Percentiles rank a stretch among this genome's conserved stretches.
phyloP scores from a whole-genome alignment of 2,888 invertebrate genomes.

The Elgonia sp. region DNA sequence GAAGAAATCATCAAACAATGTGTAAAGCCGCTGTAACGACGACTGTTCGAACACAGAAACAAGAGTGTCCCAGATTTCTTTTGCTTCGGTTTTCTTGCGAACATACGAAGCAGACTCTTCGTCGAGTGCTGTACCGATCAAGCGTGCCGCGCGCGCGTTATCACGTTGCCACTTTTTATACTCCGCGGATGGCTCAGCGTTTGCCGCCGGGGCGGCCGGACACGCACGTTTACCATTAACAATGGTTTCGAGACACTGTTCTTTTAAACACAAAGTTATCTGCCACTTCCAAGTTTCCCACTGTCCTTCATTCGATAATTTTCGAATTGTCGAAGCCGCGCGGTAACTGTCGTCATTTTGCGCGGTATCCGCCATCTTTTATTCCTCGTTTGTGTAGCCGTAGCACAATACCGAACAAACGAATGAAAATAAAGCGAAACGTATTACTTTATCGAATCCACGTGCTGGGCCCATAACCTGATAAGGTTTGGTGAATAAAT shows the following conservation, averaged over 20 bases:
- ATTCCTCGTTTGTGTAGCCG: background rate
- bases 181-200: conserved; percentile 72
- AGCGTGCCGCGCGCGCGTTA: conserved; percentile 73
- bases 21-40: conserved; percentile 76
- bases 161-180: conserved; percentile 75
- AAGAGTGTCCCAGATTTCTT: conserved; percentile 76
- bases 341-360: conserved; percentile 6
- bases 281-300: conserved; percentile 79
- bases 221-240: conserved; percentile 74
- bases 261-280: conserved; percentile 77
- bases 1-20: conserved; percentile 75
- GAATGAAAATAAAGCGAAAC: too few species aligned
- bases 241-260: conserved; percentile 76
- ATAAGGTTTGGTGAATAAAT: too few species aligned
- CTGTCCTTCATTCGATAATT: conserved; percentile 72
- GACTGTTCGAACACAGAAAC: conserved; percentile 76
- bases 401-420: background rate
- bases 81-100: conserved; percentile 75
- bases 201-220: conserved; percentile 63
- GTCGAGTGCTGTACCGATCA: conserved; percentile 76
- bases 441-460: too few species aligned
- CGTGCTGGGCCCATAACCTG: background rate
- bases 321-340: conserved; percentile 57
- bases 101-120: conserved; percentile 75
- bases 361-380: background rate